Evolutionary conservation across 1,140 invertebrate genomes (phyloP), one percentile per base, ranked within the genome.

Genomic region (Augochlora pura): DNA sequence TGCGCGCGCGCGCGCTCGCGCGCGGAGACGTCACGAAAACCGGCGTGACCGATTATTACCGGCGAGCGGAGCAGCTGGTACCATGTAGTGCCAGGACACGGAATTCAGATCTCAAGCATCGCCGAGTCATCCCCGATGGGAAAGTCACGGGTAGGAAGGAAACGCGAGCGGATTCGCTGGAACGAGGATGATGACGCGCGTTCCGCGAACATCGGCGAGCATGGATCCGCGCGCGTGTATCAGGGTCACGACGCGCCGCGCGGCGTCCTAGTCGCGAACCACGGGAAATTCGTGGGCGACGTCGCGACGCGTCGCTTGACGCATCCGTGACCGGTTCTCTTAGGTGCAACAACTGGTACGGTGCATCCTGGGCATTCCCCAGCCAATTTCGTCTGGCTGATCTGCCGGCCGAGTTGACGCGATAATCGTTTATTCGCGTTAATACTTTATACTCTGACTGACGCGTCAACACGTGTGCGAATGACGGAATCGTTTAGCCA

Each of bases 171-270:
- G 42, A 67, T 78, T 71, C 49, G 54, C 21, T 46, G 57, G 75
- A 63, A 78, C 54, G 68, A 80, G 63, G 66, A 85, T 81, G 82
- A 86, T 77, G 84, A 86, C 79, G 84, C 76, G 76, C 27, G 78
- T 84, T 85, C 79, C 82, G 71, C 70, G 71, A 83, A 81, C 72
- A 68, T 52, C 65, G 54, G 63, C 75, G n/a, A 39, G 69, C 74
- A 27, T 23, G 60, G 54, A 82, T 71, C 72, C 72, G 79, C 27
- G 79, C 27, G 38, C 49, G 65, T 49, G 46, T 39, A 87, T 87
- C 83, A 87, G 86, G 86, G 86, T 86, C 81, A 87, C 69, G 52
- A 46, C 25, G 57, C 27, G 63, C 16, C 54, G 83, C 16, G 14
- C 60, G 67, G 62, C 82, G 69, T 72, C 57, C 69, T 64, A 86